Conservation (phyloP, 2,888 invertebrate genomes). For the Nebria brevicollis region DNA sequence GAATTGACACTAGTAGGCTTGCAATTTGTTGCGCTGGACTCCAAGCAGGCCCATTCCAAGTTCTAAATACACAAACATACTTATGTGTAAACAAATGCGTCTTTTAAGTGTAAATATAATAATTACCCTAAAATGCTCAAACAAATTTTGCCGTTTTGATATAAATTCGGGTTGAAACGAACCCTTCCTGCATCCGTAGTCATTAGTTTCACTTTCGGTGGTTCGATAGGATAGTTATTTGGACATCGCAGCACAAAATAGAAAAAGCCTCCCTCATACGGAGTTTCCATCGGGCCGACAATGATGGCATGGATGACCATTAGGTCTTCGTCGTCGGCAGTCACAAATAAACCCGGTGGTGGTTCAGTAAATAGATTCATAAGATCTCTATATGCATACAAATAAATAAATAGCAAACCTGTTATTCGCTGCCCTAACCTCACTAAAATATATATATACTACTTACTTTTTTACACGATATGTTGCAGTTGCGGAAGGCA, state of each 20-base stretch:
- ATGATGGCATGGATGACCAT: conserved; percentile 68
- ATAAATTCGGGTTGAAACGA: conserved; percentile 72
- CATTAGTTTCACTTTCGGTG: conserved; percentile 69
- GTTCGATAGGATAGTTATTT: conserved; percentile 67
- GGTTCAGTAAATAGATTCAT: conserved; percentile 68
- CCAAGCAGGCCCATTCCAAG: conserved; percentile 70
- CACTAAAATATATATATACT: neutral
- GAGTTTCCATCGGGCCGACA: conserved; percentile 70
- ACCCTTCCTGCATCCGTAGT: conserved; percentile 70
- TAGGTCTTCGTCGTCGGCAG: conserved; percentile 66
- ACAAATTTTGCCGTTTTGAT: conserved; percentile 70
- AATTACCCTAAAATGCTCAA: conserved; percentile 67
- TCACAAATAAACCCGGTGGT: conserved; percentile 67
- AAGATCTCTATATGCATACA: conserved; percentile 63
- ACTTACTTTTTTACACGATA: conserved; percentile 42
- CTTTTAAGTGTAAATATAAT: neutral
- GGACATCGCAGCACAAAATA: conserved; percentile 67
- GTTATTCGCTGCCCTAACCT: conserved; percentile 12
- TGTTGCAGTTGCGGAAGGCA: conserved; percentile 40
- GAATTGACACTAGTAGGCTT: conserved; percentile 67
- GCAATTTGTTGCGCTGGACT: conserved; percentile 67
- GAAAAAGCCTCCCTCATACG: conserved; percentile 69
- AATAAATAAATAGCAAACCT: conserved; percentile 49
- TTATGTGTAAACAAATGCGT: neutral
- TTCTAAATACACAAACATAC: conserved; percentile 56